A percentile compares a stretch with the other conserved stretches of the same genome.
Evolutionary conservation across 2,113 vertebrate species (phyloP).

Genomic region (Isichthys henryi): DNA sequence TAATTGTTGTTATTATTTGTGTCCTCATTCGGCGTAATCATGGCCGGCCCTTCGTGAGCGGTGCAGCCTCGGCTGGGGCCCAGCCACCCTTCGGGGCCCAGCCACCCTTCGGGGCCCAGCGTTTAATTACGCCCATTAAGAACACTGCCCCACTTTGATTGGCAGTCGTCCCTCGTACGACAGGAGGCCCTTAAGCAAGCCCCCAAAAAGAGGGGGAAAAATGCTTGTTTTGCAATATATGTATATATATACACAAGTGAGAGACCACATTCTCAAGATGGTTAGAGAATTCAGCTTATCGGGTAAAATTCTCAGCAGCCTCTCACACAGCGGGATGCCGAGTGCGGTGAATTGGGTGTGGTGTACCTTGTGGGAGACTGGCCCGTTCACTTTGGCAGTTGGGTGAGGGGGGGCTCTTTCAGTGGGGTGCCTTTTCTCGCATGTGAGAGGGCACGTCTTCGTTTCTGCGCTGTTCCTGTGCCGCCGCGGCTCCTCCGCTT

Average conservation of each 20-base stretch:
- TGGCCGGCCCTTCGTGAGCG: constrained; percentile 24
- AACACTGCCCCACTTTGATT: constrained; percentile 18
- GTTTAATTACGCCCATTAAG: constrained; percentile 46
- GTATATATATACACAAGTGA: not conserved
- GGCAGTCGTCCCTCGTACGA: not conserved
- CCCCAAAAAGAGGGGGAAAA: not conserved
- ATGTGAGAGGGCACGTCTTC: not conserved
- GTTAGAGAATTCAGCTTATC: not conserved
- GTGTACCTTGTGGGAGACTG: not conserved
- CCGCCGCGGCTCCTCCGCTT: not conserved
- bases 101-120: constrained; percentile 39
- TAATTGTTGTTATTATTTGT: constrained; percentile 25
- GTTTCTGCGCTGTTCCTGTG: not conserved
- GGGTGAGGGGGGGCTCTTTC: not conserved
- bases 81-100: constrained; percentile 14
- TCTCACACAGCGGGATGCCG: not conserved
- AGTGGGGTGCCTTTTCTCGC: not conserved
- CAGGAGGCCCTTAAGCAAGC: not conserved
- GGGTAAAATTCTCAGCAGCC: not conserved
- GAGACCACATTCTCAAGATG: not conserved
- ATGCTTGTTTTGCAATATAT: not conserved
- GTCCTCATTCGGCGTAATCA: not conserved
- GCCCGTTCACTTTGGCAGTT: not conserved
- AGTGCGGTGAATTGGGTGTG: not conserved
- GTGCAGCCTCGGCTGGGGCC: constrained; percentile 30